phyloP scores from a whole-genome alignment of 2,113 vertebrate species.

The Irena cyanogastra region DNA sequence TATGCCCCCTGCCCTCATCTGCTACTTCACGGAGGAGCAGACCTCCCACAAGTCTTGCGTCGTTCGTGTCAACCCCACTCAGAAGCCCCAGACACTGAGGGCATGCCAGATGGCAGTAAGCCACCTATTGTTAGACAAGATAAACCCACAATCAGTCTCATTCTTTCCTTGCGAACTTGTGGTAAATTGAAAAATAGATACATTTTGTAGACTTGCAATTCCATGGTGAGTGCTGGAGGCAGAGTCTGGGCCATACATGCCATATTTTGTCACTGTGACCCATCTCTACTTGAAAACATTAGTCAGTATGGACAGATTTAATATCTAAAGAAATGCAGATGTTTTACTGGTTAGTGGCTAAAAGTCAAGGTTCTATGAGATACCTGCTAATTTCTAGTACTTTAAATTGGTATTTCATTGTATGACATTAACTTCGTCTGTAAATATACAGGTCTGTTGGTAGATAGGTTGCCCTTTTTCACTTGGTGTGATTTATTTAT shows the following conservation, averaged over 20 bases:
- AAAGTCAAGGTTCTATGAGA: conserved; percentile 37
- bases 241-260: not conserved
- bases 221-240: not conserved
- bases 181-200: not conserved
- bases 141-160: not conserved
- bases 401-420: conserved; percentile 16
- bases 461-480: conserved; percentile 34
- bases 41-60: not conserved
- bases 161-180: not conserved
- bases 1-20: not conserved
- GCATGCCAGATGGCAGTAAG: not conserved
- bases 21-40: not conserved
- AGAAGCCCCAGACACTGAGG: not conserved
- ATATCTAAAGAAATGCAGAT: not conserved
- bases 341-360: not conserved
- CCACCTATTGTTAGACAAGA: not conserved
- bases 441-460: not conserved
- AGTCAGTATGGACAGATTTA: not conserved
- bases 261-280: not conserved
- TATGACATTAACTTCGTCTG: not conserved
- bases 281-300: not conserved
- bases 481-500: conserved; percentile 61
- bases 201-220: not conserved
- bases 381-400: not conserved
- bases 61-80: not conserved